Evolutionary conservation across 2,113 vertebrate species (phyloP).

Genomic region (Alligator sinensis): DNA sequence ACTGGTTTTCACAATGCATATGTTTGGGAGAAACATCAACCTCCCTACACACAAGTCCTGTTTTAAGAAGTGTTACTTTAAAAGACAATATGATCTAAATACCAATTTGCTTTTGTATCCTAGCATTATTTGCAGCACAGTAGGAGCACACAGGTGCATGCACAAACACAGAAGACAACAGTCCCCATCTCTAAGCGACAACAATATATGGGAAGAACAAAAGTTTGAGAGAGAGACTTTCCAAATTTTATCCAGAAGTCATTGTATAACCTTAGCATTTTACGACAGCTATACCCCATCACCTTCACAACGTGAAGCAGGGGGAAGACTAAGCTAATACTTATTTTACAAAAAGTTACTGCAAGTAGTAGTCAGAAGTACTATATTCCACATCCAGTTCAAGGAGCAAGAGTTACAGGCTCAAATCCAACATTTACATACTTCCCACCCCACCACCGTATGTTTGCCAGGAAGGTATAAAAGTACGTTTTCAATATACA

Average conservation of each 20-base stretch:
- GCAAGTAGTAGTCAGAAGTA: background rate
- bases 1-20: background rate
- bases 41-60: background rate
- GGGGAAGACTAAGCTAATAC: background rate
- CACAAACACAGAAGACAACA: background rate
- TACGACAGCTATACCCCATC: no score
- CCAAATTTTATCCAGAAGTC: no score
- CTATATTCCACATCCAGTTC: background rate
- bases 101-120: background rate
- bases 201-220: background rate
- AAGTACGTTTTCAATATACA: background rate
- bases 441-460: background rate
- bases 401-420: background rate
- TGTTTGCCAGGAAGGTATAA: background rate
- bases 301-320: no score
- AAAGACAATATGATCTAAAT: background rate
- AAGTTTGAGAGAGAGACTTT: no score
- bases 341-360: background rate
- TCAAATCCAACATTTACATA: background rate
- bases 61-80: background rate
- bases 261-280: no score
- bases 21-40: background rate
- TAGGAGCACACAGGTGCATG: no score
- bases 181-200: background rate
- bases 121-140: background rate